phyloP scores from a whole-genome alignment of 2,113 vertebrate genomes.

The Regulus satrapa region DNA sequence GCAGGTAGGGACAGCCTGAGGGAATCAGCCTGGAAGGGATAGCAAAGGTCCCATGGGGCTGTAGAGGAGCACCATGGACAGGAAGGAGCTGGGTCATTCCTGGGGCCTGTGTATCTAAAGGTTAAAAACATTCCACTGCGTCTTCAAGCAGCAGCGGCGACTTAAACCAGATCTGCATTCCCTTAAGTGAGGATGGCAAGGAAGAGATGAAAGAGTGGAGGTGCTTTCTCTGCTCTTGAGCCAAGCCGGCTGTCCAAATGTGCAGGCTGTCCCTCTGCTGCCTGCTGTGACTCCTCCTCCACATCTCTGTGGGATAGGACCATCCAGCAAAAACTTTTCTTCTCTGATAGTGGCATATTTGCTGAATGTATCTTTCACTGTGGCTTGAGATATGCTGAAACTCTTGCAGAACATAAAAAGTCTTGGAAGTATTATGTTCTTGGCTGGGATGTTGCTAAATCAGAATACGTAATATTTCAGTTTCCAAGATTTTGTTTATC shows the following conservation, averaged over 20 bases:
- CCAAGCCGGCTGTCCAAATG: background rate
- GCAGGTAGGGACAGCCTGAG: background rate
- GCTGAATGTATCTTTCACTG: background rate
- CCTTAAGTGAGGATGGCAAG: background rate
- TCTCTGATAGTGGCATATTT: background rate
- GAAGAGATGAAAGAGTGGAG: background rate
- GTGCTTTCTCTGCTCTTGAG: background rate
- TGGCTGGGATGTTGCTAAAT: background rate
- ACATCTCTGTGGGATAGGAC: rapidly evolving
- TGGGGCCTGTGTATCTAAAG: background rate
- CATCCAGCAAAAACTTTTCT: background rate
- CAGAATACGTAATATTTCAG: background rate
- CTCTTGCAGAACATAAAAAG: background rate
- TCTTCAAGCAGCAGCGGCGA: background rate
- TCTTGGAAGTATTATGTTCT: background rate
- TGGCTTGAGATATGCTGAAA: background rate
- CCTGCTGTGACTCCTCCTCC: background rate
- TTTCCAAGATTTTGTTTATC: background rate
- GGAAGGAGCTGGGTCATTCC: background rate
- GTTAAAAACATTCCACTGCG: background rate
- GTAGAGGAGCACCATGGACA: background rate
- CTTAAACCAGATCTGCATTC: background rate
- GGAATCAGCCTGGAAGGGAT: background rate
- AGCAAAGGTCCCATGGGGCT: background rate
- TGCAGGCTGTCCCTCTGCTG: background rate